A percentile compares a stretch with the other conserved stretches of the same genome.
Evolutionary conservation across 2,888 invertebrate genomes (phyloP).

Genomic region (Hesperia comma): DNA sequence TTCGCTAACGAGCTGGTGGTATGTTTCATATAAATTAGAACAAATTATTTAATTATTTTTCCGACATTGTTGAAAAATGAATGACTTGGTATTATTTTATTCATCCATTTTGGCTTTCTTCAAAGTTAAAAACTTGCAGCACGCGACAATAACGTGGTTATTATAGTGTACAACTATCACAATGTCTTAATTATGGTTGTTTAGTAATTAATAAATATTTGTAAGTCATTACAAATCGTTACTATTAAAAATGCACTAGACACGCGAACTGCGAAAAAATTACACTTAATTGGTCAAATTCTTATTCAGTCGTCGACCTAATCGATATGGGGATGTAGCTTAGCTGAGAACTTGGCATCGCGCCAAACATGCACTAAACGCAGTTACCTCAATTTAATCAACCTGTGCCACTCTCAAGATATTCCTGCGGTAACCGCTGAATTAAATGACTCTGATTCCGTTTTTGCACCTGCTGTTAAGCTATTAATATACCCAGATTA

Average conservation of each 20-base stretch:
- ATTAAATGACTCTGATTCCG: conserved; percentile 21
- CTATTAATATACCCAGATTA: conserved; percentile 12
- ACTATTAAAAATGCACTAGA: conserved; percentile 1
- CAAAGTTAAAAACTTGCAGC: too few relatives aligned
- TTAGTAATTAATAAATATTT: too few relatives aligned
- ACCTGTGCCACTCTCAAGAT: conserved; percentile 35
- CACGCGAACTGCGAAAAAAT: not conserved
- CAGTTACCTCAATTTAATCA: conserved; percentile 47
- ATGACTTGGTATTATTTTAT: too few relatives aligned
- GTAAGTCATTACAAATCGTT: not conserved
- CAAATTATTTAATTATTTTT: too few relatives aligned
- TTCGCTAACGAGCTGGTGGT: too few relatives aligned
- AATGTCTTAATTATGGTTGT: too few relatives aligned
- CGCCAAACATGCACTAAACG: conserved; percentile 48
- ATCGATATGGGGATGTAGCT: conserved; percentile 47
- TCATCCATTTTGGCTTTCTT: too few relatives aligned
- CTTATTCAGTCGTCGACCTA: conserved; percentile 41
- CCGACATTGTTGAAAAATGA: too few relatives aligned
- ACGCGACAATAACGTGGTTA: too few relatives aligned
- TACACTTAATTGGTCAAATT: conserved; percentile 25
- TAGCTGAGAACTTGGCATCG: conserved; percentile 44
- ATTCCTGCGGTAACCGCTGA: conserved; percentile 19
- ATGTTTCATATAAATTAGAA: too few relatives aligned
- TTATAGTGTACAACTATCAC: too few relatives aligned
- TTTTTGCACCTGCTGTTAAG: conserved; percentile 6